Evolutionary conservation across 1,140 invertebrate genomes (phyloP).

Genomic region (Drosophila bifasciata): DNA sequence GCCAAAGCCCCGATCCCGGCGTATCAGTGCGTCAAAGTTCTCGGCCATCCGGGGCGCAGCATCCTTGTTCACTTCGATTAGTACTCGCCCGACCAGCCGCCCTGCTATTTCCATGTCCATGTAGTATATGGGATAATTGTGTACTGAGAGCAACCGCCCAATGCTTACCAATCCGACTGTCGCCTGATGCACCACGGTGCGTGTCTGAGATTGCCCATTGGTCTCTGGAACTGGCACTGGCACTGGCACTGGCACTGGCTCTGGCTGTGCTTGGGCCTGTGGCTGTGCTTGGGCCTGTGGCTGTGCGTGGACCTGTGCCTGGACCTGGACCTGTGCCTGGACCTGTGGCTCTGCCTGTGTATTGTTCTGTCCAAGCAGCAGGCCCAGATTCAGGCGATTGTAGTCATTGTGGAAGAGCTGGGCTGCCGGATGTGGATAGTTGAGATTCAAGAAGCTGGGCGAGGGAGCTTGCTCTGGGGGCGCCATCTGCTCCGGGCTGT

Average conservation of each 20-base stretch:
- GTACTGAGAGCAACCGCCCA: constrained; percentile 82
- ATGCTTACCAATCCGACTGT: constrained; percentile 23
- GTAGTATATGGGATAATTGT: constrained; percentile 89
- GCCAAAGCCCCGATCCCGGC: constrained; percentile 91
- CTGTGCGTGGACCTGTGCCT: no score
- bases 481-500: not conserved
- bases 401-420: not conserved
- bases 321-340: no score
- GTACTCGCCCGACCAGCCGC: constrained; percentile 88
- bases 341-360: not conserved
- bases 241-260: no score
- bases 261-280: no score
- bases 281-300: no score
- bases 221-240: no score
- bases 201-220: no score
- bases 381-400: not conserved
- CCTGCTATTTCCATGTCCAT: constrained; percentile 92
- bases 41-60: constrained; percentile 95
- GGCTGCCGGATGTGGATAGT: not conserved
- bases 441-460: not conserved
- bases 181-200: no score
- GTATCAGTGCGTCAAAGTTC: constrained; percentile 93
- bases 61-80: constrained; percentile 93
- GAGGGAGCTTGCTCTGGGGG: constrained; percentile 4
- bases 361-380: not conserved